Evolutionary conservation across 2,797 vertebrate genomes (phyloP), one percentile per base, ranked within the genome.

Genomic region (Chromobotia macracanthus): DNA sequence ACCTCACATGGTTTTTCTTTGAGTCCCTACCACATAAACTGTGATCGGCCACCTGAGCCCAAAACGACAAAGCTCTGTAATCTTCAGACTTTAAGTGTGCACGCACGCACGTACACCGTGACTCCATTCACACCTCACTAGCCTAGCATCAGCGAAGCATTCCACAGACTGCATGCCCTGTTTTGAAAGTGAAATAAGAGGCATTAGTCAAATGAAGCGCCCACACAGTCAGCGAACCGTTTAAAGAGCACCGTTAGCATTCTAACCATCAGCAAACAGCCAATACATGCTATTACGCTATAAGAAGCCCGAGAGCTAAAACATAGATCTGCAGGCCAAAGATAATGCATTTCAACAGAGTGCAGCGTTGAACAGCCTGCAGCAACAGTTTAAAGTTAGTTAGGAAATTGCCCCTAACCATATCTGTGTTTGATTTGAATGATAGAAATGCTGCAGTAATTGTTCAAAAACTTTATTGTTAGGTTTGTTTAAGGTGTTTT

Each of bases 181-280:
- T 84, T 84, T 84, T 84, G 80, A 86, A 84, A 80, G 80, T 80
- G 67, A 85, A 86, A 82, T 83, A 78, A 86, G 70, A 82, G 77
- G 77, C 85, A 85, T 86, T 83, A 85, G 83, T 83, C 79, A 82
- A 84, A 86, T 86, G 75, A 82, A 72, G 64, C 83, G 16, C 83
- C 83, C 58, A 84, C 85, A 66, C 77, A 25, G 72, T 79, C 79
- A 77, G 75, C 50, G 76, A 81, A 81, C 63, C 19, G 31, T 74
- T 81, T 79, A 76, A 83, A 83, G 56, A 81, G 75, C 28, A 69
- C 82, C 64, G 79, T 83, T 81, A 79, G 72, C 23, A 81, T 83
- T 75, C 56, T 51, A 85, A 79, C 68, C 64, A 41, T 72, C 76
- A 79, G 82, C 72, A 81, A 79, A 82, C 76, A 73, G 69, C 79